Evolutionary conservation across 2,797 vertebrate species (phyloP), one percentile per base, ranked within the genome.

Genomic region (Mallotus villosus): DNA sequence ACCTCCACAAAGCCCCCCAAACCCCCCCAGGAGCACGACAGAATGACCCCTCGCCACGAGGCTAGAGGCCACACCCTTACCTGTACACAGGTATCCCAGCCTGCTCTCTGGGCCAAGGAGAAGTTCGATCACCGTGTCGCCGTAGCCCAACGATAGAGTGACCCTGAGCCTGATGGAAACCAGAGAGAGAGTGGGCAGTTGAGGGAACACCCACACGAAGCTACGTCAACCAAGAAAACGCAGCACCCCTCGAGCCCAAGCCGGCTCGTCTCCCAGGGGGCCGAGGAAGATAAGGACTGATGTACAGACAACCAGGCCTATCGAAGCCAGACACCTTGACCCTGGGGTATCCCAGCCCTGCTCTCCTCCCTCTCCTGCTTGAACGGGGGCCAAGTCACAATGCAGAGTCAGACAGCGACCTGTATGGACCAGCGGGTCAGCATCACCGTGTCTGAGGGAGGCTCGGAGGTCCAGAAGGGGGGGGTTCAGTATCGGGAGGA

Each of bases 341-440:
- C 24, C 27, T 74, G 93, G 93, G 91, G 90, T 93, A 91, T 83
- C 92, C 93, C 90, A 89, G 64, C 92, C 88, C 88, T 83, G 69
- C 65, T 76, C 82, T 75, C 74, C 78, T 19, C 81, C 4, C 84
- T 83, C 82, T 86, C 76, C 74, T 63, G 32, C 58, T 19, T 70
- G 32, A 75, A 63, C 11, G 8, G 59, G 41, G 68, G 73, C 76
- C 49, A 59, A 71, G 65, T 2, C 27, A 9, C 25, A 53, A 49
- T 16, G n/a, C 9, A 5, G 24, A 14, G 25, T 2, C 41, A 2
- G 3, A 76, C 51, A 64, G 17, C 58, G 57, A 58, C 70, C 41
- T 65, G 62, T 9, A 34, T 37, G 70, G 51, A 71, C 61, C 70
- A 49, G 59, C 41, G 68, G 51, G 32, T 70, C 19, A 5, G 70